Evolutionary conservation across 2,113 vertebrate species (phyloP).

Genomic region (Leucopsar rothschildi): DNA sequence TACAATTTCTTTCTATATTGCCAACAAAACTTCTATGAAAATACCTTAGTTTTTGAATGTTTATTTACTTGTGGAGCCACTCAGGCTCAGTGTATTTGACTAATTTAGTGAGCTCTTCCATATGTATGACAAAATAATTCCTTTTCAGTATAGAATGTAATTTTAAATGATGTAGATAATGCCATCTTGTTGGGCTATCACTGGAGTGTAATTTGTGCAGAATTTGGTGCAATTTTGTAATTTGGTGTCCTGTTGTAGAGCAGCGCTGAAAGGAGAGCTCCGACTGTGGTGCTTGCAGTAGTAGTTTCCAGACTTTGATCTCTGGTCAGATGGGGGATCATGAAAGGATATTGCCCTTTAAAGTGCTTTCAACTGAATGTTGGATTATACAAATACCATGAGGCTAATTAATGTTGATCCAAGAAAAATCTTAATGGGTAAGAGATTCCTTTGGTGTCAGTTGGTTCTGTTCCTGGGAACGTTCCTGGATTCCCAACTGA

Average conservation of each 20-base stretch:
- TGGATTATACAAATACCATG: neutral
- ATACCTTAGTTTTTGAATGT: neutral
- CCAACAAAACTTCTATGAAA: neutral
- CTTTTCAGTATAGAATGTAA: neutral
- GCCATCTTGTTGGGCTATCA: neutral
- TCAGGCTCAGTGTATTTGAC: neutral
- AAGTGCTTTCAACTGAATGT: neutral
- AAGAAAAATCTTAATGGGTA: neutral
- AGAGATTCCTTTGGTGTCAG: neutral
- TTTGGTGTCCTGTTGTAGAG: fast-evolving
- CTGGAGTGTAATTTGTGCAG: neutral
- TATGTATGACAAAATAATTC: neutral
- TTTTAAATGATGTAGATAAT: neutral
- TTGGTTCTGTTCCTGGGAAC: neutral
- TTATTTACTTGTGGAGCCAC: neutral
- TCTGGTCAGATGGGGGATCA: neutral
- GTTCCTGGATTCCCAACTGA: neutral
- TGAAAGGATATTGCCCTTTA: neutral
- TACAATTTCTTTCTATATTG: neutral
- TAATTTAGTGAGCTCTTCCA: neutral
- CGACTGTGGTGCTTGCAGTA: fast-evolving
- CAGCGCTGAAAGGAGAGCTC: neutral
- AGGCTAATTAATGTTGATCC: neutral
- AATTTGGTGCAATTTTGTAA: no score
- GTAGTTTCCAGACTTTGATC: neutral